A percentile compares a stretch with the other conserved stretches of the same genome.
These are phyloP conservation scores for Ylistrum balloti DNA, from an alignment of 1,140 invertebrate genomes.

Conservation along the genomic window DNA sequence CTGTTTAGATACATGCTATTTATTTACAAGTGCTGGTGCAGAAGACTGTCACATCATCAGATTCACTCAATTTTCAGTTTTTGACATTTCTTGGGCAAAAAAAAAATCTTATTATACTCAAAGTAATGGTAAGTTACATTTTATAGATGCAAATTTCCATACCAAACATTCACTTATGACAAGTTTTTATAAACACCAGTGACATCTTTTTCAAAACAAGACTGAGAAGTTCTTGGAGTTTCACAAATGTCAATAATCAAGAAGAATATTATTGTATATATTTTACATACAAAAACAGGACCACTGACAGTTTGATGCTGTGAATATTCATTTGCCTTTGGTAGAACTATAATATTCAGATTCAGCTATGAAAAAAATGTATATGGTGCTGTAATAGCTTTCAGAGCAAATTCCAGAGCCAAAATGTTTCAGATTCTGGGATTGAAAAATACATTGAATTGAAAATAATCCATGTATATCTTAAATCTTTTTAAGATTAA, in stretches of 20 bases:
- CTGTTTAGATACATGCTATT: not conserved
- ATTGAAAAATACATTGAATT: too few relatives aligned
- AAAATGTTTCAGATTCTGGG: too few relatives aligned
- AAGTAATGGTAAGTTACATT: not conserved
- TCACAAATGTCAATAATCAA: not conserved
- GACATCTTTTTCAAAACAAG: not conserved
- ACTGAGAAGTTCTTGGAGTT: not conserved
- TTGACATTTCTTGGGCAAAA: not conserved
- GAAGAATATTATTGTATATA: not conserved
- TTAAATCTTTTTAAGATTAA: too few relatives aligned
- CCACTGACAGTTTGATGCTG: too few relatives aligned
- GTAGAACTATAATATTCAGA: too few relatives aligned
- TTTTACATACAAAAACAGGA: too few relatives aligned
- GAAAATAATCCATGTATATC: too few relatives aligned
- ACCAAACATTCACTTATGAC: not conserved
- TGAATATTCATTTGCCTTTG: too few relatives aligned
- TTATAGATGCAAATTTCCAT: not conserved
- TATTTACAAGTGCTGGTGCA: not conserved
- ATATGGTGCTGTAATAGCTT: too few relatives aligned
- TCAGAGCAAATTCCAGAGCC: too few relatives aligned
- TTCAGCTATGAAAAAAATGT: too few relatives aligned
- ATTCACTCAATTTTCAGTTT: not conserved
- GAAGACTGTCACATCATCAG: not conserved
- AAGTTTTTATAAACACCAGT: not conserved
- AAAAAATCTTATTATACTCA: not conserved